Percentiles rank a stretch among this genome's conserved stretches.
These are phyloP conservation scores for Mimas tiliae DNA, from an alignment of 2,888 invertebrate species.

Conservation along the genomic window DNA sequence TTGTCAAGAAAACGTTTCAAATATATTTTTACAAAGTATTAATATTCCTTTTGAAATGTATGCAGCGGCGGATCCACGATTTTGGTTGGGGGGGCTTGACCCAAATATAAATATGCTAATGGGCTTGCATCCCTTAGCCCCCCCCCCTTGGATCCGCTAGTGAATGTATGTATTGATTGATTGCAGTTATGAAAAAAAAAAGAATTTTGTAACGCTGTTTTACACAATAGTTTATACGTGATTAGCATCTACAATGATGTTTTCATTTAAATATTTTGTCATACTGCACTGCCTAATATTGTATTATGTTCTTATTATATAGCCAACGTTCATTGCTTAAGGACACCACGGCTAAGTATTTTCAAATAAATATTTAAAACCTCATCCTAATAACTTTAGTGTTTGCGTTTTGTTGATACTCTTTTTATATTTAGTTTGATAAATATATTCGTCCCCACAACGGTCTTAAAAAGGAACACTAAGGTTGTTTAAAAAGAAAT, in stretches of 20 bases:
- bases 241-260: neutral
- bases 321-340: neutral
- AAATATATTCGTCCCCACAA: neutral
- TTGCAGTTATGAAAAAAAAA: no score
- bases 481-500: neutral
- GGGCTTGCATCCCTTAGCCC: no score
- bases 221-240: neutral
- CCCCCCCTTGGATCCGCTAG: no score
- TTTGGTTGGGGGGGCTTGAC: no score
- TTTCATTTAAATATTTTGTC: neutral
- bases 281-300: neutral
- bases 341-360: neutral
- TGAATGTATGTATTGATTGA: no score
- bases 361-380: neutral
- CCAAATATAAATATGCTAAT: no score
- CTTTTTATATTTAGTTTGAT: no score
- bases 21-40: neutral
- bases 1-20: no score
- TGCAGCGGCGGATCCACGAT: no score
- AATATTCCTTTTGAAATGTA: neutral
- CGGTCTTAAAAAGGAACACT: neutral
- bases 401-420: neutral
- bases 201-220: neutral
- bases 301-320: neutral
- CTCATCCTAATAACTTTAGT: neutral